Percentiles rank a stretch among this genome's conserved stretches.
phyloP scores from a whole-genome alignment of 2,888 invertebrate genomes.

The Prosapia bicincta region DNA sequence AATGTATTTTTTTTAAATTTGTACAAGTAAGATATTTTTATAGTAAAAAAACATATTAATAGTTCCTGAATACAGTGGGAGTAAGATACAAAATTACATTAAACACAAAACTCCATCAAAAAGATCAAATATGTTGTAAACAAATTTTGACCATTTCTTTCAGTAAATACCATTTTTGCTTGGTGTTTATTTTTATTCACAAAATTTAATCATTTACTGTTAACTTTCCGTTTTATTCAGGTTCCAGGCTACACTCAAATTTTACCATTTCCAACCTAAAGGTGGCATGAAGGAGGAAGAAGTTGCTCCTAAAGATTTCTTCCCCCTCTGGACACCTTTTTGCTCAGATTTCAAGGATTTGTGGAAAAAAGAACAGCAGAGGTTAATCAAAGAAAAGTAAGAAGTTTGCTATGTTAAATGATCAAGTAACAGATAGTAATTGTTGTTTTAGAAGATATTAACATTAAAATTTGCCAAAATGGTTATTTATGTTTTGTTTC shows the following conservation, averaged over 20 bases:
- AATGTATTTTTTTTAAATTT: no score
- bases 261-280: constrained; percentile 84
- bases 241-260: constrained; percentile 75
- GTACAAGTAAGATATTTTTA: no score
- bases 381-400: constrained; percentile 79
- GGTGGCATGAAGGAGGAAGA: constrained; percentile 60
- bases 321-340: constrained; percentile 84
- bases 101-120: no score
- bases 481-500: no score
- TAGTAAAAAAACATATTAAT: no score
- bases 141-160: not conserved
- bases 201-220: not conserved
- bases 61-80: no score
- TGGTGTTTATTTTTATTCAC: not conserved
- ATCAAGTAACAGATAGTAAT: no score
- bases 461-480: no score
- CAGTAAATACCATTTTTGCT: not conserved
- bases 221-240: constrained; percentile 40
- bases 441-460: no score
- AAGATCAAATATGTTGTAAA: not conserved
- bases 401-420: no score
- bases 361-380: constrained; percentile 88
- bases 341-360: constrained; percentile 92
- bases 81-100: no score
- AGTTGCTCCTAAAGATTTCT: constrained; percentile 84